A percentile compares a stretch with the other conserved stretches of the same genome.
Evolutionary conservation across 2,888 invertebrate species (phyloP).

Genomic region (Polyploca ridens): DNA sequence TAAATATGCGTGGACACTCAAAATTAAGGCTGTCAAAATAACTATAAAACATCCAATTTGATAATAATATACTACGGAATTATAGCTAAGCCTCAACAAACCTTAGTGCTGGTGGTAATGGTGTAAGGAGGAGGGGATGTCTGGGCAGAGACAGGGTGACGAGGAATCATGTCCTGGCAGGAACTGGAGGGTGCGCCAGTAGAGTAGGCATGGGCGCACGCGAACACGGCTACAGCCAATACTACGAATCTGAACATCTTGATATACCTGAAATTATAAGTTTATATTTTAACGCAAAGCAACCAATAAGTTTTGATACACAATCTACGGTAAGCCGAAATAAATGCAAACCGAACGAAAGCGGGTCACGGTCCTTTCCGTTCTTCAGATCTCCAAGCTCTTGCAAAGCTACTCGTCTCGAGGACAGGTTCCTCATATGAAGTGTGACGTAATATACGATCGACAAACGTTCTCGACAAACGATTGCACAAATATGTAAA

Average conservation of each 20-base stretch:
- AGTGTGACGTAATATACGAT: conserved; percentile 58
- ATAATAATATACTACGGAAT: not conserved
- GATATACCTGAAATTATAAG: conserved; percentile 18
- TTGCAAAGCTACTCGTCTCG: conserved; percentile 53
- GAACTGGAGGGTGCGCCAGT: conserved; percentile 86
- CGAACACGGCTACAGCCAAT: conserved; percentile 54
- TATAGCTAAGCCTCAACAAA: conserved; percentile 23
- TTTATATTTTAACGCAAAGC: not conserved
- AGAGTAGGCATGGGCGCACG: conserved; percentile 78
- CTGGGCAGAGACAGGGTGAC: conserved; percentile 86
- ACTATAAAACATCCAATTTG: not conserved
- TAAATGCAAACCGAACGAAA: conserved; percentile 46
- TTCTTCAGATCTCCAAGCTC: conserved; percentile 64
- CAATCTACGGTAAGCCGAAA: conserved; percentile 34
- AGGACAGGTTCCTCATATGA: conserved; percentile 63
- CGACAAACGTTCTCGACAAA: conserved; percentile 44
- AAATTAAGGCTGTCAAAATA: no score
- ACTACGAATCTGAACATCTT: conserved; percentile 59
- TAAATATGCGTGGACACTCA: no score
- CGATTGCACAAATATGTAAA: conserved; percentile 56
- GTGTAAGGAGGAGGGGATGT: conserved; percentile 84
- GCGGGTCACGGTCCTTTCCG: conserved; percentile 71
- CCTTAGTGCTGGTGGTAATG: conserved; percentile 74
- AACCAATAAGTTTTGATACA: conserved; percentile 17
- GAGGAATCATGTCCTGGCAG: conserved; percentile 88